Evolutionary conservation across 1,140 invertebrate species (phyloP).

Genomic region (Hestina assimilis): DNA sequence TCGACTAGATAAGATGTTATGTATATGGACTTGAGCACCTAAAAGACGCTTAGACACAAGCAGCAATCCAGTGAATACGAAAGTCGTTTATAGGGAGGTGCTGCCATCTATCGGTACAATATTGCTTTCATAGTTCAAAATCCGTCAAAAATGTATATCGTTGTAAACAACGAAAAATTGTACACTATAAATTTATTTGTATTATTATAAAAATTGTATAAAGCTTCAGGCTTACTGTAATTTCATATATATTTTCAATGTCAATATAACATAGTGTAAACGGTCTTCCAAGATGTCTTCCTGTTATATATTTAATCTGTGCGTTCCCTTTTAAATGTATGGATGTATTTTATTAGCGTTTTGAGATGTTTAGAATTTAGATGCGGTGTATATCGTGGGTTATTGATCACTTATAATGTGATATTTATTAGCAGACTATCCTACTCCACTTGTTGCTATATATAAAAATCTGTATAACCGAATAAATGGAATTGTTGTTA

Average conservation of each 20-base stretch:
- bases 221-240: constrained; percentile 12
- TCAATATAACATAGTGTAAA: constrained; percentile 44
- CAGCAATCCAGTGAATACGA: too few relatives aligned
- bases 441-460: constrained; percentile 64
- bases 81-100: too few relatives aligned
- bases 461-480: constrained; percentile 73
- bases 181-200: not conserved
- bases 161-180: not conserved
- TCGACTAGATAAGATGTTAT: too few relatives aligned
- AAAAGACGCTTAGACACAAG: too few relatives aligned
- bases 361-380: constrained; percentile 56
- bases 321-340: constrained; percentile 8
- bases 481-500: constrained; percentile 76
- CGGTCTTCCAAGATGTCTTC: constrained; percentile 54
- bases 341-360: constrained; percentile 35
- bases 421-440: constrained; percentile 48
- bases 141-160: not conserved
- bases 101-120: too few relatives aligned
- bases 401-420: constrained; percentile 53
- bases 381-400: constrained; percentile 43
- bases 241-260: constrained; percentile 57
- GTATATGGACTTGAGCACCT: too few relatives aligned
- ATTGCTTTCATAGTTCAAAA: too few relatives aligned
- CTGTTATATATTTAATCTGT: constrained; percentile 16
- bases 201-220: not conserved